phyloP scores from a whole-genome alignment of 2,797 vertebrate species.

The Ficedula albicollis region DNA sequence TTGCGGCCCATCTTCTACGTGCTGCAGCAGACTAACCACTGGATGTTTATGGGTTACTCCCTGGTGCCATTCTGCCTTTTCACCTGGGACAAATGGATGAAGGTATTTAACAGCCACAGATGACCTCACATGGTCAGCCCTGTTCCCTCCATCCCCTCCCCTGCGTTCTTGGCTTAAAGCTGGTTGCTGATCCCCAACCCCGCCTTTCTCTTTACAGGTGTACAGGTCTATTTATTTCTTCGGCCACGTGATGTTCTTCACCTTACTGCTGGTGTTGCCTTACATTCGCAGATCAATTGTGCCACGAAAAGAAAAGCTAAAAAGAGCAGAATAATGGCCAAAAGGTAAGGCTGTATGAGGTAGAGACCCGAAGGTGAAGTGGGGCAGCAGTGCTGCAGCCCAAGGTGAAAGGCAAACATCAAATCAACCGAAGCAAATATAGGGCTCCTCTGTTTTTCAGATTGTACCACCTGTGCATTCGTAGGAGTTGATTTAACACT shows the following conservation, averaged over 20 bases:
- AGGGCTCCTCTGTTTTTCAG: constrained; percentile 27
- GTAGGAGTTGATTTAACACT: constrained; percentile 47
- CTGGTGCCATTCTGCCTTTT: constrained; percentile 95
- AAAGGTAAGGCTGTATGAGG: constrained; percentile 27
- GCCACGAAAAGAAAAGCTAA: constrained; percentile 85
- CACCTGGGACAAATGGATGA: constrained; percentile 95
- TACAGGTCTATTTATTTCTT: constrained; percentile 91
- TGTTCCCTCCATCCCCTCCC: neutral
- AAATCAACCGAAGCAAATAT: rapidly evolving
- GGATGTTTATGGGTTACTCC: constrained; percentile 97
- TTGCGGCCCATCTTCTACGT: constrained; percentile 86
- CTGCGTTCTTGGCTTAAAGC: neutral
- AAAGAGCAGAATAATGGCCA: constrained; percentile 72
- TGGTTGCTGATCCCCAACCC: neutral
- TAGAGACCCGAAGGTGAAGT: neutral
- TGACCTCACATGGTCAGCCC: rapidly evolving
- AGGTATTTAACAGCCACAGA: constrained; percentile 75
- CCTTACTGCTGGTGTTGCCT: constrained; percentile 82
- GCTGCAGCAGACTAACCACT: constrained; percentile 90
- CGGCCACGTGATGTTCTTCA: constrained; percentile 88
- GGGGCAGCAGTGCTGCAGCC: neutral
- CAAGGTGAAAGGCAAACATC: neutral
- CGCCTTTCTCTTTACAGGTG: constrained; percentile 79
- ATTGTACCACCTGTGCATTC: constrained; percentile 67
- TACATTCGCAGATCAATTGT: constrained; percentile 87